Percentiles rank a stretch among this genome's conserved stretches.
phyloP scores from a whole-genome alignment of 2,797 vertebrate genomes.

The Sardinella longiceps region DNA sequence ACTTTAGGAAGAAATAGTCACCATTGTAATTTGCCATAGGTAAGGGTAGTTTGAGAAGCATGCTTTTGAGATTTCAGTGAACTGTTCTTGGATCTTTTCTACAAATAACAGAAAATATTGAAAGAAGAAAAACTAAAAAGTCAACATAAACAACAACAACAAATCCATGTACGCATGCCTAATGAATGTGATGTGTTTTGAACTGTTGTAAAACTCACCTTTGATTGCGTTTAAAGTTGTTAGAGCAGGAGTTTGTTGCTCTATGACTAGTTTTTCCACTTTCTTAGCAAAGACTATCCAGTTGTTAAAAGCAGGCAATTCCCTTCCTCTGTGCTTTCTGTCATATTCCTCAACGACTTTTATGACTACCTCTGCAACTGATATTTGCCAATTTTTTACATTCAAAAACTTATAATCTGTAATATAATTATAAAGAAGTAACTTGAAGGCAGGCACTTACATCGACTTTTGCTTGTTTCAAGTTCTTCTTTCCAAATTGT shows the following conservation, averaged over 20 bases:
- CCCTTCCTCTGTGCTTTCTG: conserved; percentile 45
- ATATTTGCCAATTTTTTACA: too few species aligned
- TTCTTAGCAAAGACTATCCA: conserved; percentile 46
- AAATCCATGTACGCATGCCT: too few species aligned
- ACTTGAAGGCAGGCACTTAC: too few species aligned
- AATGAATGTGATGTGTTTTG: too few species aligned
- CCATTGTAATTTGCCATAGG: conserved; percentile 45
- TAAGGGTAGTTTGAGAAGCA: conserved; percentile 50
- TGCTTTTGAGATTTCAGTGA: conserved; percentile 37
- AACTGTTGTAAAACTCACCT: not conserved
- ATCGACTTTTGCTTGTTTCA: not conserved
- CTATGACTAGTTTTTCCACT: conserved; percentile 46
- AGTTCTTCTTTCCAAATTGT: not conserved
- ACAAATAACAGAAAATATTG: not conserved
- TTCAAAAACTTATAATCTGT: too few species aligned
- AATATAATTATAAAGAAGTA: too few species aligned
- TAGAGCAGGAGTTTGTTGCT: conserved; percentile 41
- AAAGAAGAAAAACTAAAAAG: not conserved
- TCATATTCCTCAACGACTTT: conserved; percentile 36
- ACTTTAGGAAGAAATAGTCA: conserved; percentile 17
- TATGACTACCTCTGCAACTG: not conserved
- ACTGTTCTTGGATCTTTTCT: conserved; percentile 50
- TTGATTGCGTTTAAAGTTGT: conserved; percentile 29
- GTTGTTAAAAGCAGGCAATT: conserved; percentile 55
- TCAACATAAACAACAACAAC: too few species aligned